phyloP scores from a whole-genome alignment of 2,888 invertebrate species.

The Trichacis sp. region DNA sequence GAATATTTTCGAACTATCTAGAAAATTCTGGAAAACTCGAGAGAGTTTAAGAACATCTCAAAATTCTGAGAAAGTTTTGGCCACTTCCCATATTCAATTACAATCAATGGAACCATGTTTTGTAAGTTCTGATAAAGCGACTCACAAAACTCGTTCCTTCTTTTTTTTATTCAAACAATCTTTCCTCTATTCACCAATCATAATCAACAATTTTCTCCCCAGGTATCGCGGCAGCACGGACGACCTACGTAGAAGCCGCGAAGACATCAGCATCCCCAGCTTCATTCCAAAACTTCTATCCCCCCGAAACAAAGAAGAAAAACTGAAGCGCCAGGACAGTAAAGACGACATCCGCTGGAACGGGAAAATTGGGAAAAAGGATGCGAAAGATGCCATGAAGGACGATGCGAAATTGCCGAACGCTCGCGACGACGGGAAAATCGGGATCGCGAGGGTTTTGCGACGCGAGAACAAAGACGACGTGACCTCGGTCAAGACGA shows the following conservation, averaged over 20 bases:
- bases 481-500: no score
- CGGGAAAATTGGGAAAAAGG: slow-evolving; percentile 20
- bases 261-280: slow-evolving; percentile 63
- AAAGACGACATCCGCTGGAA: slow-evolving; percentile 59
- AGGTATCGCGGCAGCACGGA: slow-evolving; percentile 66
- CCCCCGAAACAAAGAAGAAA: slow-evolving; percentile 58
- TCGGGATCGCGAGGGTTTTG: not conserved
- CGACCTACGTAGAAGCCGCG: slow-evolving; percentile 63
- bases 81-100: no score
- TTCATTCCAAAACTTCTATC: slow-evolving; percentile 64
- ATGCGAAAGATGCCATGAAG: not conserved
- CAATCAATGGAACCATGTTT: no score
- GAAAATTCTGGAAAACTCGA: no score
- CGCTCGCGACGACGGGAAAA: not conserved
- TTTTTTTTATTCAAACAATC: no score
- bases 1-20: no score
- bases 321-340: slow-evolving; percentile 62
- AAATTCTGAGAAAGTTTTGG: no score
- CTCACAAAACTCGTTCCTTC: no score
- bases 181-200: no score
- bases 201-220: no score
- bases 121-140: no score
- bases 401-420: slow-evolving; percentile 26
- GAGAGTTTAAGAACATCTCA: no score
- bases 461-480: slow-evolving; percentile 6